Evolutionary conservation across 37 sponge, comb jelly and placozoan species (phyloP).

Genomic region (Geodia barretti): DNA sequence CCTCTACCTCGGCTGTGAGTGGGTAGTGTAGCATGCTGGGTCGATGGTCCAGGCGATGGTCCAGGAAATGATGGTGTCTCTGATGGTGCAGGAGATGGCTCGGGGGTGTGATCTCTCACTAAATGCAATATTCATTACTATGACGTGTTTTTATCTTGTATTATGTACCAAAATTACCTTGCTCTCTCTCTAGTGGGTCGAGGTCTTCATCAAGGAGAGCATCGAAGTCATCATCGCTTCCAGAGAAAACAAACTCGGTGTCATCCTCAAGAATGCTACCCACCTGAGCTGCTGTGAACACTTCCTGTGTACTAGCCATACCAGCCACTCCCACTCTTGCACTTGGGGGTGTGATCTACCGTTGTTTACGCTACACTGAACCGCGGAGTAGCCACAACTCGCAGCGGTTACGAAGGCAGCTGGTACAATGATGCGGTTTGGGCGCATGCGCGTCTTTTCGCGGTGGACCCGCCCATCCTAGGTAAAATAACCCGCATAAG

Average conservation of each 20-base stretch:
- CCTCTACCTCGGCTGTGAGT: neutral
- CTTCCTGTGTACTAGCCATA: neutral
- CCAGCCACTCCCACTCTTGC: too few relatives aligned
- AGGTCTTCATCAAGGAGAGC: neutral
- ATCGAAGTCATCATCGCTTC: slow-evolving; percentile 7
- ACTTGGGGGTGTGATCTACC: neutral
- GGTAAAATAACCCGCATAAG: too few relatives aligned
- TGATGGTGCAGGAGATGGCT: neutral
- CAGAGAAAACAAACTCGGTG: neutral
- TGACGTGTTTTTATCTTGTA: neutral
- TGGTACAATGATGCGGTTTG: neutral
- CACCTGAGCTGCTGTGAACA: neutral
- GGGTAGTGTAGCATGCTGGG: neutral
- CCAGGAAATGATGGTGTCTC: neutral
- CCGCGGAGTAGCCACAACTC: neutral
- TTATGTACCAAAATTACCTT: neutral
- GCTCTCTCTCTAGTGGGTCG: neutral
- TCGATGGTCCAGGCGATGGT: neutral
- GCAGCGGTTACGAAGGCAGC: neutral
- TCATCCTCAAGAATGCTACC: neutral
- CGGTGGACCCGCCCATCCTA: neutral
- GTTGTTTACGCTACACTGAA: neutral
- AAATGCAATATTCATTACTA: neutral
- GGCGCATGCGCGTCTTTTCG: neutral
- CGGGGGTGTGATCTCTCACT: neutral